Percentiles rank a stretch among this genome's conserved stretches.
Conservation (phyloP, 2,113 vertebrate species). For the Eleginops maclovinus region DNA sequence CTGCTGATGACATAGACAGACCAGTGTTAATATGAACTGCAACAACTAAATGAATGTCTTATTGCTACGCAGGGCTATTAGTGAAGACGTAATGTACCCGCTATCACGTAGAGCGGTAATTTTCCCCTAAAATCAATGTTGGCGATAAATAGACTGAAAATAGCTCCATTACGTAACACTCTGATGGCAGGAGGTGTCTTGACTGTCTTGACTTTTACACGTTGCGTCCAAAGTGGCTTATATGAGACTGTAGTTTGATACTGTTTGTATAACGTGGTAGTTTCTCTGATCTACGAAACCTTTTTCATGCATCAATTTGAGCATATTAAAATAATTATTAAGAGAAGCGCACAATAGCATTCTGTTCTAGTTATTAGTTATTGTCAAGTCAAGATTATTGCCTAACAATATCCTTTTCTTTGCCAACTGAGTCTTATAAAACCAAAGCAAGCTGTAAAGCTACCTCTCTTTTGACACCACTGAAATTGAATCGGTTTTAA, state of each 20-base stretch:
- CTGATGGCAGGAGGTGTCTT: constrained; percentile 4
- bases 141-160: constrained; percentile 46
- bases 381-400: constrained; percentile 35
- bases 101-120: too few species aligned
- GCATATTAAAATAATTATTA: constrained; percentile 4
- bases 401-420: constrained; percentile 18
- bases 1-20: not conserved
- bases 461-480: constrained; percentile 11
- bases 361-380: constrained; percentile 21
- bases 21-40: constrained; percentile 3
- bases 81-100: constrained; percentile 11
- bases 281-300: constrained; percentile 11
- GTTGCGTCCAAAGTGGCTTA: not conserved
- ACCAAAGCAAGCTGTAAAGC: constrained; percentile 23
- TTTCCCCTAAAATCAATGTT: constrained; percentile 23
- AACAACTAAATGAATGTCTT: constrained; percentile 20
- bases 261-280: not conserved
- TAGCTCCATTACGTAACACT: constrained; percentile 9
- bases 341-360: not conserved
- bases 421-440: constrained; percentile 13
- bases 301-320: not conserved
- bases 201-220: not conserved
- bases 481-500: constrained; percentile 39
- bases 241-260: not conserved
- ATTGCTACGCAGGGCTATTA: constrained; percentile 21